phyloP scores from a whole-genome alignment of 2,113 vertebrate species.

The Rhinolophus ferrumequinum region DNA sequence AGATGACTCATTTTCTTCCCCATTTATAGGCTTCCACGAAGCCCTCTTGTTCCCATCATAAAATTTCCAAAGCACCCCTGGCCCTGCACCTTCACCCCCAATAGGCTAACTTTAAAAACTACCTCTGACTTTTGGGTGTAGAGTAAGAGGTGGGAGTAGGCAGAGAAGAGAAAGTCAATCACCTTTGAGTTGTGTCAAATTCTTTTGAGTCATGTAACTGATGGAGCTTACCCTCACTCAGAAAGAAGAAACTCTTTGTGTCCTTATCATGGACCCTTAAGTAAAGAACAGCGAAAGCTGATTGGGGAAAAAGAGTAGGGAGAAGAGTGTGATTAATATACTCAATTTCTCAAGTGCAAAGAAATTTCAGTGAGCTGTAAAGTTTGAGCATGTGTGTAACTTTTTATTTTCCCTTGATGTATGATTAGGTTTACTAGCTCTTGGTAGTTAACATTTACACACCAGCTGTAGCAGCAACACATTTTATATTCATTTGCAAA shows the following conservation, averaged over 20 bases:
- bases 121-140: not conserved
- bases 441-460: conserved; percentile 23
- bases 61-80: not conserved
- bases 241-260: not conserved
- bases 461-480: not conserved
- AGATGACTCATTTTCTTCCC: not conserved
- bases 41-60: not conserved
- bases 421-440: conserved; percentile 18
- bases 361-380: conserved; percentile 37
- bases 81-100: not conserved
- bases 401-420: conserved; percentile 60
- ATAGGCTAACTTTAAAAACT: not conserved
- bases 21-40: not conserved
- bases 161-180: not conserved
- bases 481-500: conserved; percentile 39
- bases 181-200: not conserved
- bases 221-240: not conserved
- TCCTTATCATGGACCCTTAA: not conserved
- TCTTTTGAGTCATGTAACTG: not conserved
- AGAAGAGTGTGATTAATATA: conserved; percentile 17
- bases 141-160: no score
- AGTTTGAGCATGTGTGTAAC: not conserved
- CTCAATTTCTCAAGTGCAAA: conserved; percentile 18
- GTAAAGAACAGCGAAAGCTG: not conserved
- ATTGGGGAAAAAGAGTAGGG: not conserved